Evolutionary conservation across 2,113 vertebrate genomes (phyloP), one percentile per base, ranked within the genome.

Genomic region (Osmerus eperlanus): DNA sequence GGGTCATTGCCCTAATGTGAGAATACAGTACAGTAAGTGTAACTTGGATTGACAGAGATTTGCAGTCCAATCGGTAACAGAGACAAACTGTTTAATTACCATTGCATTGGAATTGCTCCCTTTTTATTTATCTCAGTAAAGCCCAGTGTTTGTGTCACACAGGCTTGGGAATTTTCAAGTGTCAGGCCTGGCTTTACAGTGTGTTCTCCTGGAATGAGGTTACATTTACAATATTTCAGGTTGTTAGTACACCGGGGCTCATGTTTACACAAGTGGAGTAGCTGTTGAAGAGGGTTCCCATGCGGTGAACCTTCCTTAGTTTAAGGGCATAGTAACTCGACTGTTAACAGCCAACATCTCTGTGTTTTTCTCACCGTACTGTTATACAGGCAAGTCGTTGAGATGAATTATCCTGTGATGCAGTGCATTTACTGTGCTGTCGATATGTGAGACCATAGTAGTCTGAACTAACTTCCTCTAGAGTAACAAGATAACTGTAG

Each of bases 181-280:
- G 73, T 75, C 63, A 74, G 73, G 67, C 82, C 83, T 84, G 80
- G 73, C 80, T 86, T 85, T 79, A 77, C 78, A 71, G 62, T 13
- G 62, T 47, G 69, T 76, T 74, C 72, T 74, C 15, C 53, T 70
- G 70, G 74, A 79, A 82, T 66, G 72, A 82, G 80, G 78, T 87
- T 79, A 82, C 82, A 77, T 84, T 71, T 32, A 29, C 67, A 76
- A 55, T 18, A 67, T 76, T 77, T 78, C 68, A 79, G 80, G 54
- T 75, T 75, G 75, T 87, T 85, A 83, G 79, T 82, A 77, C 84
- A 83, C 82, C 81, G 74, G 71, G 77, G 83, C 82, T 81, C 86
- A 81, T 86, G 87, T 90, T 89, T 88, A 87, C 82, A 79, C 73
- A 67, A 87, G 76, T 75, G 65, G 73, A 81, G 81, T 60, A 78